A percentile compares a stretch with the other conserved stretches of the same genome.
Evolutionary conservation across 2,888 invertebrate genomes (phyloP).

Genomic region (Cheilosia impressa): DNA sequence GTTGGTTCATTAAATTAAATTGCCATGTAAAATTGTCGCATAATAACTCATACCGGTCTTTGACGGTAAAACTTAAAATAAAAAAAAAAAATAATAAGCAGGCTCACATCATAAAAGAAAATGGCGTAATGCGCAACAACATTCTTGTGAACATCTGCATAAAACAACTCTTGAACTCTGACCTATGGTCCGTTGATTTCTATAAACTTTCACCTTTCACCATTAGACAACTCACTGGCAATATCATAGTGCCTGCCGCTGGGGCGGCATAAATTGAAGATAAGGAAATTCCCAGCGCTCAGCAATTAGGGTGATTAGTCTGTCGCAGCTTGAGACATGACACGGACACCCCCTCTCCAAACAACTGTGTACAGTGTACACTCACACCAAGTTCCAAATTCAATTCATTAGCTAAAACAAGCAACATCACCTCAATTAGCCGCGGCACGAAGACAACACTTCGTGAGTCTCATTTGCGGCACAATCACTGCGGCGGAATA

Average conservation of each 20-base stretch:
- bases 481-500: constrained; percentile 59
- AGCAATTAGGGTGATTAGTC: constrained; percentile 72
- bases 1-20: neutral
- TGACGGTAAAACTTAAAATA: neutral
- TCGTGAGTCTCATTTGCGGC: constrained; percentile 71
- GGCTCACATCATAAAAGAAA: neutral
- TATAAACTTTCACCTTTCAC: constrained; percentile 65
- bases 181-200: constrained; percentile 16
- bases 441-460: constrained; percentile 70
- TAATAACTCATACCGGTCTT: neutral
- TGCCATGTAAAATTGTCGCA: neutral
- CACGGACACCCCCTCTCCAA: constrained; percentile 40
- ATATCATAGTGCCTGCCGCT: neutral
- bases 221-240: neutral
- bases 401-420: constrained; percentile 74
- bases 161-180: constrained; percentile 42
- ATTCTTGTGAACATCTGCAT: constrained; percentile 49
- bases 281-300: constrained; percentile 54
- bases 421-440: constrained; percentile 73
- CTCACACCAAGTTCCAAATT: constrained; percentile 57
- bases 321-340: constrained; percentile 56
- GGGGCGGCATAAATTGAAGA: constrained; percentile 13
- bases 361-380: constrained; percentile 5
- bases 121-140: constrained; percentile 10
- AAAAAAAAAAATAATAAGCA: neutral